Percentiles rank a stretch among this genome's conserved stretches.
Conservation (phyloP, 2,888 invertebrate genomes). For the Mylabris sibirica region DNA sequence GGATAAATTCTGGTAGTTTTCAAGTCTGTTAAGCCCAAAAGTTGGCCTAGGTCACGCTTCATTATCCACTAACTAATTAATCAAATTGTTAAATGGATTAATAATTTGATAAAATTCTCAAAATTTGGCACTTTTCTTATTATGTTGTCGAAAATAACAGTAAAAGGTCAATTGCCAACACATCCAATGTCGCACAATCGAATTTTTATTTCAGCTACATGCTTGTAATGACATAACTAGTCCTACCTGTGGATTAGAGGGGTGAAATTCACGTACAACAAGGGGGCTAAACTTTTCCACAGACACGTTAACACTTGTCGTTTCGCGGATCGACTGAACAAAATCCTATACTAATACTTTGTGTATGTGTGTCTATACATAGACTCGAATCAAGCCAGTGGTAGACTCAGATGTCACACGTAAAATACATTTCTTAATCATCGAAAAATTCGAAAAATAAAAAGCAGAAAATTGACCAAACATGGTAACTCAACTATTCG, state of each 20-base stretch:
- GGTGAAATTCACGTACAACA: constrained; percentile 52
- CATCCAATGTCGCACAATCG: neutral
- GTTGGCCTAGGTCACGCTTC: constrained; percentile 1
- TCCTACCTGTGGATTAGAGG: constrained; percentile 58
- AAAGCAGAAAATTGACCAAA: neutral
- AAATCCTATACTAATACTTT: constrained; percentile 42
- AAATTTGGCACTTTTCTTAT: neutral
- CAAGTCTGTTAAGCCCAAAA: neutral
- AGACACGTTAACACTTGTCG: constrained; percentile 54
- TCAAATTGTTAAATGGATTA: neutral
- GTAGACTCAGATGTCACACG: constrained; percentile 32
- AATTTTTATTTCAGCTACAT: neutral
- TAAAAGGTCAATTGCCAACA: neutral
- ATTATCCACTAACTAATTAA: neutral
- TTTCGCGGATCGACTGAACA: constrained; percentile 55
- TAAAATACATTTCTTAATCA: constrained; percentile 17
- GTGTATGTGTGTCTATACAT: constrained; percentile 48
- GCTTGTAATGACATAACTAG: neutral
- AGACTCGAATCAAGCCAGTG: constrained; percentile 35
- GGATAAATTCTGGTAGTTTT: neutral
- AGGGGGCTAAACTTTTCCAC: constrained; percentile 38
- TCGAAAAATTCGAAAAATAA: neutral
- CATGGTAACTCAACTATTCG: neutral
- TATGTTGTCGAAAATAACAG: neutral
- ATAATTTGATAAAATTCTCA: neutral